Evolutionary conservation across 2,888 invertebrate genomes (phyloP), one percentile per base, ranked within the genome.

Genomic region (Parnassius apollo): DNA sequence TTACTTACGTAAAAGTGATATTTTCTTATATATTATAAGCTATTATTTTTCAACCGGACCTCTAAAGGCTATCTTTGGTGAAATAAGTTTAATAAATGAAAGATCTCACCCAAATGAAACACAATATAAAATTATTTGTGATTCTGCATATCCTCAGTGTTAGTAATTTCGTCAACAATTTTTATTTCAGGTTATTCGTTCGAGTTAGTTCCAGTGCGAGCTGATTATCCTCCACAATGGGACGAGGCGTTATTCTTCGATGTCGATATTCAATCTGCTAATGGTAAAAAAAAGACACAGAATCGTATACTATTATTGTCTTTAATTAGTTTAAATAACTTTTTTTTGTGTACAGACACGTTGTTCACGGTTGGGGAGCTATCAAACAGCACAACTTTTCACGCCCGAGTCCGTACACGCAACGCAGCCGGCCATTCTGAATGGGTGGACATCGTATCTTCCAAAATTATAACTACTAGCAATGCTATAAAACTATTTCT

Each of bases 341-440:
- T 62, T 61, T 57, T 18, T 25, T 63, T 65, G 54, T 63, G 66
- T 66, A 53, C 82, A 88, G 88, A 75, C 7, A 83, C 84, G 0
- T 63, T 82, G 22, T 89, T 86, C 72, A 69, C 72, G 1, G 80
- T 89, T 52, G 85, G 79, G 10, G 78, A 80, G 1, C 74, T 91
- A 25, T 45, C 69, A 2, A 90, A 89, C 69, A 62, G 63, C 13
- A 91, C 90, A 0, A 63, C 66, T 7, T 91, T 79, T 77, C 80
- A 86, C 75, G 84, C 75, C 11, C 82, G 87, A 0, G 86, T 88
- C 1, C 79, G 85, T 46, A 78, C 85, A 42, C 74, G 82, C 49
- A 91, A 91, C 70, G 79, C 81, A 0, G 91, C 91, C 0, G 89
- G 91, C 1, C 77, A 75, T 69, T 91, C 91, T 0, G 86, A 86